phyloP scores from a whole-genome alignment of 2,888 invertebrate genomes.

The Hartigia nigra region DNA sequence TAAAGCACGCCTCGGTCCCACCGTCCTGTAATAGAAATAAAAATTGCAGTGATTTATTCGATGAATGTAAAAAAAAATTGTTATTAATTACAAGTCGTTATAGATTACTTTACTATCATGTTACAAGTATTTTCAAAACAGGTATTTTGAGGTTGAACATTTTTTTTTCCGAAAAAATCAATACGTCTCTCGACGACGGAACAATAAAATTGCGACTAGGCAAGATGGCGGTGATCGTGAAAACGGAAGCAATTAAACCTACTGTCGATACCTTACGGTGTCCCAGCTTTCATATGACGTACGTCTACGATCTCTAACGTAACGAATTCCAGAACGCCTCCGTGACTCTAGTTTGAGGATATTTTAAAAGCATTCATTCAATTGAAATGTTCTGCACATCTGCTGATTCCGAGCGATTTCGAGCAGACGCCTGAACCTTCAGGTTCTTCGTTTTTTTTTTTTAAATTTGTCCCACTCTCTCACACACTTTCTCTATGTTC shows the following conservation, averaged over 20 bases:
- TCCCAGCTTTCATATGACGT: not conserved
- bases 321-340: not conserved
- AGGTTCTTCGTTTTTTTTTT: constrained; percentile 12
- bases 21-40: constrained; percentile 67
- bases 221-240: not conserved
- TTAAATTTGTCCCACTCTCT: not conserved
- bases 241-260: not conserved
- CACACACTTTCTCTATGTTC: not conserved
- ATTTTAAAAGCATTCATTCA: constrained; percentile 17
- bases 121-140: not conserved
- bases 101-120: too few relatives aligned
- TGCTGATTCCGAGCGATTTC: constrained; percentile 24
- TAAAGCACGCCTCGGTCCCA: constrained; percentile 70
- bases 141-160: not conserved
- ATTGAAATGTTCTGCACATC: constrained; percentile 11
- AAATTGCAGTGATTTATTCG: not conserved
- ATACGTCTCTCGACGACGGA: not conserved
- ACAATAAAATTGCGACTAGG: not conserved
- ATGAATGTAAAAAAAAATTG: not conserved
- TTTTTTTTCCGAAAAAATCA: not conserved
- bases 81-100: not conserved
- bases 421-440: constrained; percentile 17
- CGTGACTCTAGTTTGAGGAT: not conserved
- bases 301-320: not conserved
- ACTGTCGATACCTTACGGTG: not conserved